Base-by-base conservation (phyloP, 2,888 invertebrate genomes). In the Seladonia tumulorum region DNA sequence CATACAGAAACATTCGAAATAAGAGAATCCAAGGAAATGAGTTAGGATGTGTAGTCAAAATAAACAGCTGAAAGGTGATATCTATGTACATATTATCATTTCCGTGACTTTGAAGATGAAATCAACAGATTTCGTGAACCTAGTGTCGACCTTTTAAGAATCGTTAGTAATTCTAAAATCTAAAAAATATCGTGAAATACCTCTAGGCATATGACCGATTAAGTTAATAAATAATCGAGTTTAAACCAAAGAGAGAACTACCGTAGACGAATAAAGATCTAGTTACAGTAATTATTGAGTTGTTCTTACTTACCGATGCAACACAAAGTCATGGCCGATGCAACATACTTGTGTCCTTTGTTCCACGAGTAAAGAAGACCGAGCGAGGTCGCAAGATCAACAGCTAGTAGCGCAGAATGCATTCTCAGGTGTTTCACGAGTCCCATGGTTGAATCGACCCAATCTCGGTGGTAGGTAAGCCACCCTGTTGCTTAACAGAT, bases 271-370 rank as follows among this genome's bases (percentile, higher is more conserved):
- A 57, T 68, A 42, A 71, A 70, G 35, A 16, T 8, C 1, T 39
- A 18, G 49, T 53, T 12, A 22, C 35, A 49, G 53, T 42, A 16
- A 53, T 53, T 53, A 22, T 53, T 22, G 22, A 45, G 16, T 71
- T 12, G 12, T 29, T 39, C 16, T n/a, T 42, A 84, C 92, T 92
- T 87, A 92, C 92, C 93, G 14, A 90, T 71, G 42, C 78, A 82
- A 60, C 91, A 71, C 35, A 89, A 18, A 12, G 86, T 87, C 47
- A 82, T 60, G n/a, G 79, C 60, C 39, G 88, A 76, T 16, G 85
- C 84, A 22, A 78, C 39, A n/a, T 60, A 68, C 70, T 75, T 85
- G 76, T 86, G 76, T 49, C 88, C 88, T 25, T 79, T 82, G 29
- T 83, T 85, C 88, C 86, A 85, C 16, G 89, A 84, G 63, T 88